Percentiles rank a stretch among this genome's conserved stretches.
These are phyloP conservation scores for Typhlichthys subterraneus DNA, from an alignment of 2,797 vertebrate genomes.

Conservation along the genomic window DNA sequence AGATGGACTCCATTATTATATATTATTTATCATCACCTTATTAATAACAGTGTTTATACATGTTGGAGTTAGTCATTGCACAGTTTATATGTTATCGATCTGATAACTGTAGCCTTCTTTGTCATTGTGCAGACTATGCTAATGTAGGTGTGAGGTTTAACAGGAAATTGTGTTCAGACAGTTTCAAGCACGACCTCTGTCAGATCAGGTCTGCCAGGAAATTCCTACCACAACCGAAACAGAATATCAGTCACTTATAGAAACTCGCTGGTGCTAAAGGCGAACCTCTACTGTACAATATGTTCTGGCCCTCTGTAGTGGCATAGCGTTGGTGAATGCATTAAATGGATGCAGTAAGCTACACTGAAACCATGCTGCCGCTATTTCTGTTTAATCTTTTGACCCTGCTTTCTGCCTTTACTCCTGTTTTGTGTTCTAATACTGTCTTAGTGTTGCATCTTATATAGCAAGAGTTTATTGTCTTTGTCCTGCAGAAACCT, in stretches of 20 bases:
- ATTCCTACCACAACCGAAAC: constrained; percentile 74
- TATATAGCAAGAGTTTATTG: constrained; percentile 1
- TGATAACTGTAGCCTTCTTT: constrained; percentile 6
- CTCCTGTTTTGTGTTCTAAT: constrained; percentile 14
- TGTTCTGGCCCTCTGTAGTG: constrained; percentile 18
- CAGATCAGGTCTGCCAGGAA: constrained; percentile 71
- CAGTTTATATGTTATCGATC: not conserved
- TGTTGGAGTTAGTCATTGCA: constrained; percentile 1
- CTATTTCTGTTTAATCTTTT: not conserved
- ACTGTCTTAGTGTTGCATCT: constrained; percentile 12
- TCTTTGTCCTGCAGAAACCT: constrained; percentile 34
- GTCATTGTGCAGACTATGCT: constrained; percentile 16
- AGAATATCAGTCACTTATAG: constrained; percentile 69
- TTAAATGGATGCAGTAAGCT: no score
- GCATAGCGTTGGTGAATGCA: constrained; percentile 26
- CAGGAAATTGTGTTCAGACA: constrained; percentile 73
- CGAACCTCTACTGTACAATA: constrained; percentile 1
- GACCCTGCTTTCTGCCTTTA: no score
- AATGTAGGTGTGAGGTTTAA: constrained; percentile 60
- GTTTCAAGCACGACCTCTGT: constrained; percentile 59
- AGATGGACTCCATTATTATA: constrained; percentile 1
- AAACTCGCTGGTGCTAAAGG: constrained; percentile 40
- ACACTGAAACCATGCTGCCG: constrained; percentile 1
- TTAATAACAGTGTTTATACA: not conserved
- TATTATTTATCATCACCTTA: no score